These are phyloP conservation scores for Eledona agricola DNA, from an alignment of 2,888 invertebrate species.

Conservation along the genomic window DNA sequence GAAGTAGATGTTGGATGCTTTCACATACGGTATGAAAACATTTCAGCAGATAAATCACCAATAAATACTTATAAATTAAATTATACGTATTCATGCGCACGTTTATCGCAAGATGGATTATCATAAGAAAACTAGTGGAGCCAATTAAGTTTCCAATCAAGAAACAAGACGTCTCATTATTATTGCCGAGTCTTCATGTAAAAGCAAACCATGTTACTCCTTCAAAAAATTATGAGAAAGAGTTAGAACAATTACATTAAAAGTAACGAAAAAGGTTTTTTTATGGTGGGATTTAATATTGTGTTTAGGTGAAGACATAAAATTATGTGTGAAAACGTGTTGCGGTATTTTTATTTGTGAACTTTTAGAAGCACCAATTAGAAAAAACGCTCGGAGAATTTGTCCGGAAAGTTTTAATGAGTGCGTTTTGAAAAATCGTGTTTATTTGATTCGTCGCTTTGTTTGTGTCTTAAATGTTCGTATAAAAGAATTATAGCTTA, in stretches of 20 bases:
- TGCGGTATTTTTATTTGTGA: neutral
- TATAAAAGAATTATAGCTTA: slow-evolving; percentile 47
- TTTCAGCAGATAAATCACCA: slow-evolving; percentile 28
- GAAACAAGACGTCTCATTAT: slow-evolving; percentile 39
- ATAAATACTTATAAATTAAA: slow-evolving; percentile 34
- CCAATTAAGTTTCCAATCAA: slow-evolving; percentile 38
- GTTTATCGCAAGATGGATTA: slow-evolving; percentile 33
- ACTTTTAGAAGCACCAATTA: neutral
- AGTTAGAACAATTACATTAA: too few species aligned
- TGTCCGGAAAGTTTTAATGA: slow-evolving; percentile 13
- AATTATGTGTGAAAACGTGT: slow-evolving; percentile 17
- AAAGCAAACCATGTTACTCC: too few species aligned
- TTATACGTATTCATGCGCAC: slow-evolving; percentile 9
- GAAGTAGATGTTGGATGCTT: slow-evolving; percentile 9
- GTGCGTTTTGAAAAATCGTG: slow-evolving; percentile 35
- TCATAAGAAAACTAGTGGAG: slow-evolving; percentile 31
- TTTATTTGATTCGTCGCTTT: slow-evolving; percentile 41
- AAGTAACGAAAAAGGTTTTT: too few species aligned
- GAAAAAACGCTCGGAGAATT: too few species aligned
- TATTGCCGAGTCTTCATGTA: too few species aligned
- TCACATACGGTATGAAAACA: slow-evolving; percentile 14
- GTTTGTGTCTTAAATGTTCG: slow-evolving; percentile 24
- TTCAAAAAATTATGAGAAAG: too few species aligned
- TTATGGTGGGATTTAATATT: too few species aligned
- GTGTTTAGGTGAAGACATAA: slow-evolving; percentile 17